Evolutionary conservation across 2,113 vertebrate genomes (phyloP).

Genomic region (Grallaria varia): DNA sequence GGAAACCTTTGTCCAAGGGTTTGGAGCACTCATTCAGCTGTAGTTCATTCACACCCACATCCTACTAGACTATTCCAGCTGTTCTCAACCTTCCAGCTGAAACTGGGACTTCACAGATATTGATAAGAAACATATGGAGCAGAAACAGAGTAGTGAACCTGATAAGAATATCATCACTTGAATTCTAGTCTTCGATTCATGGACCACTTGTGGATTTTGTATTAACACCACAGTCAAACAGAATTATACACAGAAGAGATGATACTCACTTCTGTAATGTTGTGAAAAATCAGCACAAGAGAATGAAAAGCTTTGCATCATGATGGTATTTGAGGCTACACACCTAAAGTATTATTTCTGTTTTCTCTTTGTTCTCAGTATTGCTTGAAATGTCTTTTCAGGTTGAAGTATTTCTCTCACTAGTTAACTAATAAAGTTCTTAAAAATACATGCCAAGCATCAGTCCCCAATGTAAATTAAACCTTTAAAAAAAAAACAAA

Average conservation of each 20-base stretch:
- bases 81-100: background rate
- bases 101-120: background rate
- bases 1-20: background rate
- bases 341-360: background rate
- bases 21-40: background rate
- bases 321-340: background rate
- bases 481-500: background rate
- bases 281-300: background rate
- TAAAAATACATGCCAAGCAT: background rate
- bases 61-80: background rate
- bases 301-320: background rate
- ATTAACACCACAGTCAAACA: fast-evolving
- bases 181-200: background rate
- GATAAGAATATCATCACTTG: background rate
- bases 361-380: background rate
- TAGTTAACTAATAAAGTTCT: background rate
- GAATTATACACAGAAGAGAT: background rate
- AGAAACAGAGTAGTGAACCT: background rate
- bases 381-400: background rate
- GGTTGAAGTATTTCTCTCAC: background rate
- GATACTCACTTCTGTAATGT: background rate
- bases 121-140: background rate
- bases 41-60: background rate
- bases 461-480: background rate
- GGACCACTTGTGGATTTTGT: background rate